Evolutionary conservation across 1,140 invertebrate species (phyloP), one percentile per base, ranked within the genome.

Genomic region (Ylistrum balloti): DNA sequence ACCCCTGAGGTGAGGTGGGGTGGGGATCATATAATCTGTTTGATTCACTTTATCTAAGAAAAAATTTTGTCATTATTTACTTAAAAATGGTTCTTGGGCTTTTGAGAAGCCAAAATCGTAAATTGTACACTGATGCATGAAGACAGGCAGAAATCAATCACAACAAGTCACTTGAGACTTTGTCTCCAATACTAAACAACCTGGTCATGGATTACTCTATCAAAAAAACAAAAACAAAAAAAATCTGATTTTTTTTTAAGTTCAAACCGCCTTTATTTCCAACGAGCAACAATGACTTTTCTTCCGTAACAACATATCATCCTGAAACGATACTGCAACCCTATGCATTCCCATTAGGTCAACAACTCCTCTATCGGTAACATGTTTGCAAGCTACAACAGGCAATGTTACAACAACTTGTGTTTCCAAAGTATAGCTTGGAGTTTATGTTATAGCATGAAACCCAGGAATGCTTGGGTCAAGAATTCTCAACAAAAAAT

Each of bases 241-340:
- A 74, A n/a, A 74, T 74, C 56, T 28, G 28, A 74, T 74, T n/a
- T n/a, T n/a, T n/a, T n/a, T n/a, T n/a, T n/a, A n/a, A n/a, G n/a
- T 45, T 74, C 56, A 74, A 74, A 74, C 56, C 28, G 56, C 56
- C 56, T 74, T 74, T 74, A 74, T 74, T 74, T 74, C 56, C 56
- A 74, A 74, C 56, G 56, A 74, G 56, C 56, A 74, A 74, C 56
- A 74, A 74, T 74, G 22, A 74, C 56, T 74, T 74, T 74, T 74
- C 56, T 74, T n/a, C 56, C 2, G 28, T 74, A 74, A 74, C 56
- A 74, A 28, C 28, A 74, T n/a, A 74, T 74, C 56, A n/a, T 74
- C 56, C 56, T n/a, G 56, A 74, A 74, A n/a, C 22, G 28, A 28
- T n/a, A 3, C n/a, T n/a, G 22, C 11, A 28, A 74, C 9, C 56